Evolutionary conservation across 2,888 invertebrate species (phyloP), one percentile per base, ranked within the genome.

Genomic region (Aporophyla lueneburgensis): DNA sequence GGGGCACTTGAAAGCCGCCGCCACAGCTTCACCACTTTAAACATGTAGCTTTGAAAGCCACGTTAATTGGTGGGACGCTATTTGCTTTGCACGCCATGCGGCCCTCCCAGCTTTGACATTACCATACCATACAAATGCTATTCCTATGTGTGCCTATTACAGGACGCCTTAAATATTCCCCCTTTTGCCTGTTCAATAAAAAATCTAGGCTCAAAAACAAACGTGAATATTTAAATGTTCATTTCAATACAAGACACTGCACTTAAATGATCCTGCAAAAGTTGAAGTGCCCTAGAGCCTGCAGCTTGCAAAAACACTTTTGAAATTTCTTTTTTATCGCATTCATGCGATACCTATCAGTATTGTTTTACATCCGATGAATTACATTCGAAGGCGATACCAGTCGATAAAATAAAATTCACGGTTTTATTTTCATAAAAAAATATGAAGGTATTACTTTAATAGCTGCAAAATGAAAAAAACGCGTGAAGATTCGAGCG

Each of bases 281-380:
- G 91, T 91, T 91, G 91, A 92, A 94, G 92, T 91, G 91, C 93
- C 89, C 91, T 88, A 91, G 91, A 91, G 92, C 93, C 92, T 85
- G 90, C 89, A 88, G 92, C 92, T 91, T 86, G 90, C 89, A 88
- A 91, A 89, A 90, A 92, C 87, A 89, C 92, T 93, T 84, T 93
- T 91, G 87, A 89, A 91, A 91, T 91, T 91, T 93, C 90, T 93
- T 93, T 94, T 95, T 94, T 93, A 93, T 94, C 93, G 90, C 90
- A 91, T 91, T 89, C 89, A 88, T 82, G 85, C 90, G 94, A 95
- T 96, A 91, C 91, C 93, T 95, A 95, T 95, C 95, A 89, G 93
- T 93, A 95, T 95, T 95, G 95, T 95, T 93, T 93, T 92, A 94
- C 93, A 93, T 93, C 89, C 92, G 92, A 94, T 94, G 93, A 95